phyloP scores from a whole-genome alignment of 2,888 invertebrate genomes.

The Tiliacea aurago region DNA sequence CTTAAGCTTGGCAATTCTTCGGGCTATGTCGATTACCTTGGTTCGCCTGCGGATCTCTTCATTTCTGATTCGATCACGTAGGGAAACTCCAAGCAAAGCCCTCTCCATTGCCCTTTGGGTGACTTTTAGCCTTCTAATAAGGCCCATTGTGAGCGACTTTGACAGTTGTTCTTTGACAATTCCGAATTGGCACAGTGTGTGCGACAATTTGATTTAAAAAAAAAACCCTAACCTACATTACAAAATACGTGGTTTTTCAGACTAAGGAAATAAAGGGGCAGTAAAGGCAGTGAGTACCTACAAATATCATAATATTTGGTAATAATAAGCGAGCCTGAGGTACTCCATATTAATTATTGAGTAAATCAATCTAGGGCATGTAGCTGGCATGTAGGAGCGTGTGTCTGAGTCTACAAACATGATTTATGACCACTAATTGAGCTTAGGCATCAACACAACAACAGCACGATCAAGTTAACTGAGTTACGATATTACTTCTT shows the following conservation, averaged over 20 bases:
- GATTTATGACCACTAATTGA: slow-evolving; percentile 57
- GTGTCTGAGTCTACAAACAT: slow-evolving; percentile 35
- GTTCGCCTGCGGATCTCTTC: too few relatives aligned
- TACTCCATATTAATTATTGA: slow-evolving; percentile 33
- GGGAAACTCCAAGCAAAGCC: too few relatives aligned
- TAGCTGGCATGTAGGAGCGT: slow-evolving; percentile 30
- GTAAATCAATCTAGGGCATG: slow-evolving; percentile 51
- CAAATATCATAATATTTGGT: neutral
- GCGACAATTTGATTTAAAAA: neutral
- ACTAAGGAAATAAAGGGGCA: neutral
- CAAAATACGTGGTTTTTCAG: neutral
- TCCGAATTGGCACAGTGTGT: neutral
- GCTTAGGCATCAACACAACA: slow-evolving; percentile 13
- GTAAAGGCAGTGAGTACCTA: neutral
- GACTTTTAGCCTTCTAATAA: too few relatives aligned
- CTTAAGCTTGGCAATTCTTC: too few relatives aligned
- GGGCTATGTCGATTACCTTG: too few relatives aligned
- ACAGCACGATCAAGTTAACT: neutral
- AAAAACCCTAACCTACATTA: neutral
- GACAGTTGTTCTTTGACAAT: neutral
- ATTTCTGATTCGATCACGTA: too few relatives aligned
- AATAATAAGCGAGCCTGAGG: neutral
- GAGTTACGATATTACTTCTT: neutral
- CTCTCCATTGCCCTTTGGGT: too few relatives aligned
- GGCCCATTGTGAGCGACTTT: too few relatives aligned